A percentile compares a stretch with the other conserved stretches of the same genome.
phyloP scores from a whole-genome alignment of 2,113 vertebrate genomes.

The Arvicanthis niloticus region DNA sequence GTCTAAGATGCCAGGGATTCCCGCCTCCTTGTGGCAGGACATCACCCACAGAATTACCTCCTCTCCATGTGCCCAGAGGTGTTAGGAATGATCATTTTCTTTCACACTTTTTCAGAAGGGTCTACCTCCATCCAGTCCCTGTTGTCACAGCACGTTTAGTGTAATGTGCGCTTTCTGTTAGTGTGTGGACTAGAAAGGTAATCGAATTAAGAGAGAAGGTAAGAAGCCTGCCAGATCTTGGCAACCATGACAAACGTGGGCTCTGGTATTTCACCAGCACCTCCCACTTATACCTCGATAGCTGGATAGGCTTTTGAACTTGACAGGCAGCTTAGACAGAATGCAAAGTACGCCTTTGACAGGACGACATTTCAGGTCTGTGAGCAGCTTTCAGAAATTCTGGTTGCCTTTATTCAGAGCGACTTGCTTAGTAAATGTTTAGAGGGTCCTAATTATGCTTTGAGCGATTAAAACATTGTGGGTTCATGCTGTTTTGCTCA shows the following conservation, averaged over 20 bases:
- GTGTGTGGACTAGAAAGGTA: conserved; percentile 80
- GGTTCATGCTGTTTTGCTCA: conserved; percentile 83
- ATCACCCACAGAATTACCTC: conserved; percentile 40
- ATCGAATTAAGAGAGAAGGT: conserved; percentile 87
- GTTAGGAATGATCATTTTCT: conserved; percentile 59
- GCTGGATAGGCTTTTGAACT: conserved; percentile 79
- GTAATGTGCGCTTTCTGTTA: conserved; percentile 83
- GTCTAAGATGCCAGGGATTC: conserved; percentile 26
- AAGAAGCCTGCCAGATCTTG: conserved; percentile 86
- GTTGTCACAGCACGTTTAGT: conserved; percentile 86
- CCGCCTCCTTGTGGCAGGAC: not conserved
- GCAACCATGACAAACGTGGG: conserved; percentile 76
- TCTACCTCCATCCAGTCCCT: conserved; percentile 70
- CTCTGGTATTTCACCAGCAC: conserved; percentile 81
- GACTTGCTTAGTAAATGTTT: conserved; percentile 87
- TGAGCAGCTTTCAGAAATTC: conserved; percentile 80
- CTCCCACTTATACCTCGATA: conserved; percentile 84
- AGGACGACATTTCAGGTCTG: conserved; percentile 73
- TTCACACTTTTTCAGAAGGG: conserved; percentile 74
- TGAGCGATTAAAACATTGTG: conserved; percentile 86
- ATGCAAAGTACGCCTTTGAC: conserved; percentile 77
- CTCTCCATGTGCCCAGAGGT: not conserved
- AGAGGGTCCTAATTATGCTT: conserved; percentile 83
- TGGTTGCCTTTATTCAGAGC: conserved; percentile 82
- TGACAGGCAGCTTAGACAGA: conserved; percentile 76